Base-by-base conservation (phyloP, 2,113 vertebrate species). In the Ceyx margarethae region DNA sequence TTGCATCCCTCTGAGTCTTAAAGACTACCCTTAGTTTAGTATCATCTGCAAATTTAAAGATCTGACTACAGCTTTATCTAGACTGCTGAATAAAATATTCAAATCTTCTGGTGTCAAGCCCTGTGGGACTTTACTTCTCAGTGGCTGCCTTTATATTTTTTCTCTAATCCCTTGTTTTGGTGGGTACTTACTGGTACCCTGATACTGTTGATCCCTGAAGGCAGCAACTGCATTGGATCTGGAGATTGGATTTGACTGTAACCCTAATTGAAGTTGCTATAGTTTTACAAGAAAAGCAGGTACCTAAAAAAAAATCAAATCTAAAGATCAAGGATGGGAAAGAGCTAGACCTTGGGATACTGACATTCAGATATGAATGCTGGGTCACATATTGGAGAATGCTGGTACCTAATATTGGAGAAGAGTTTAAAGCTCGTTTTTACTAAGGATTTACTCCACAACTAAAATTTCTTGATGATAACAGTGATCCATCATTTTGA, bases 11-110 rank as follows among this genome's bases (percentile, higher is more conserved):
- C 33, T 14, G 73, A 91, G 81, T 84, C 78, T 94, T 94, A 89
- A 95, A 65, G 91, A 84, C 53, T 89, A 57, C 43, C 72, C 77
- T 89, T 95, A 82, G 93, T 96, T 96, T 95, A 92, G 93, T 82
- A 93, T 81, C 79, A 35, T 80, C 66, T 96, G 85, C 76, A 96
- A 95, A 92, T 94, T 96, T 97, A 95, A 96, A 96, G 93, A 86
- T 87, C 45, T 56, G 31, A 72, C 50, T 95, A 88, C 45, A 85
- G 69, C 74, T 88, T 93, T 96, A 93, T 91, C 82, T 90, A 91
- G 86, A 91, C 53, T 67, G 73, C 6, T 91, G 58, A 95, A 93
- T 96, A 92, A 96, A 96, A 95, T 93, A 95, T 94, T 83, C 94
- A 84, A 92, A 89, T 82, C 66, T 91, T 22, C 56, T 83, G 69